Base-by-base conservation (phyloP, 2,888 invertebrate species). In the Pristionchus exspectatus region DNA sequence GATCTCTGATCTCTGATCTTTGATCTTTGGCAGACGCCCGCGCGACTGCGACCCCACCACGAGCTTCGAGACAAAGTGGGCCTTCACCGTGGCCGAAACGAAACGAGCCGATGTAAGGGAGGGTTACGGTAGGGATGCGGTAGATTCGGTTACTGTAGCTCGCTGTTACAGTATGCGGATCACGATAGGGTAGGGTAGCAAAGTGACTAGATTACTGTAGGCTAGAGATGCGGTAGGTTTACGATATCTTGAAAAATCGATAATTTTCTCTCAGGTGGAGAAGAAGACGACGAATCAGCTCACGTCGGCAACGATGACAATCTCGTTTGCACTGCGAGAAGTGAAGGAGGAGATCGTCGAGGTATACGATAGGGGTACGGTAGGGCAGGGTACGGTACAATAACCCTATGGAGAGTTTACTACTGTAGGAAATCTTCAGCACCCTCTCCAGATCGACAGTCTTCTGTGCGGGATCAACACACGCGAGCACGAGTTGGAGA, bases 61-160 rank as follows among this genome's bases (percentile, higher is more conserved):
- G n/a, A 85, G 84, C 9, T 85, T 85, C 84, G 84, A 85, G 84
- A 85, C 84, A 5, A 85, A 85, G 33, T 85, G 84, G 84, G 84
- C 84, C 59, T 85, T 85, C 84, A 30, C 56, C 59, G 84, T 59
- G 12, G 84, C 84, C 59, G 84, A 85, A 18, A 21, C 59, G 59
- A 85, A 85, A 24, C 56, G 50, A 21, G 59, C 56, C 27, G 84
- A 85, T 24, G 84, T 85, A 50, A 50, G 44, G 44, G 10, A 50
- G 59, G 33, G 59, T 81, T 72, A 72, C 72, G 0, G 72, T 72
- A 72, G 72, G 66, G 27, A 1, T 24, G 2, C n/a, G 24, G n/a
- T 50, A 38, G 38, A 38, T 38, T 38, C 7, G 66, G 27, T 2
- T 66, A 27, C 66, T 27, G 10, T 63, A 24, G 63, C 2, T 63